phyloP scores from a whole-genome alignment of 2,797 vertebrate species.

The Heteromormyrus szaboi region DNA sequence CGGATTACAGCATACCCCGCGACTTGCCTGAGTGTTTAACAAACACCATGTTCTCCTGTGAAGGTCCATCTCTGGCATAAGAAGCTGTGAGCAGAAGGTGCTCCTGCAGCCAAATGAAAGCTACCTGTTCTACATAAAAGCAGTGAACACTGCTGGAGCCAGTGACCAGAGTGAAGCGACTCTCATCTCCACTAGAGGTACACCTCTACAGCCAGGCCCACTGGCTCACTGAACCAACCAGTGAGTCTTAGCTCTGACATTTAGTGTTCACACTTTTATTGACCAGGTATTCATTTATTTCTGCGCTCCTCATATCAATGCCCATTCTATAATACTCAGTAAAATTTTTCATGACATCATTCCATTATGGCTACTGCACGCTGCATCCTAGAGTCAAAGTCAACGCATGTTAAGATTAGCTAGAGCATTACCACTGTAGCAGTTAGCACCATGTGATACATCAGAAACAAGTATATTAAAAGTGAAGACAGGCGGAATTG shows the following conservation, averaged over 20 bases:
- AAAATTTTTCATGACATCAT: not conserved
- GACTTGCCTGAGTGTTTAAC: not conserved
- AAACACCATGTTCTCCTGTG: slow-evolving; percentile 23
- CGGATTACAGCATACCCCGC: not conserved
- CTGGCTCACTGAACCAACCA: not conserved
- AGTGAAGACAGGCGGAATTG: not conserved
- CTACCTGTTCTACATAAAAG: slow-evolving; percentile 91
- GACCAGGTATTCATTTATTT: not conserved
- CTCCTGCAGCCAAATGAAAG: slow-evolving; percentile 83
- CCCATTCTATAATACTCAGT: not conserved
- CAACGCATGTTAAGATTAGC: not conserved
- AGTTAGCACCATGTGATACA: not conserved
- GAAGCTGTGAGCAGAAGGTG: slow-evolving; percentile 71
- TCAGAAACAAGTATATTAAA: not conserved
- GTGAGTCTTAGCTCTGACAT: not conserved
- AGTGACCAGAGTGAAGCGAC: slow-evolving; percentile 93
- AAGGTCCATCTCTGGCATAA: slow-evolving; percentile 84
- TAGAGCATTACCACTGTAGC: not conserved
- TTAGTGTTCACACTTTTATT: not conserved
- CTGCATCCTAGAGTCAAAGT: not conserved
- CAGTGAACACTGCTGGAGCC: slow-evolving; percentile 75
- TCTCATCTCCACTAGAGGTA: slow-evolving; percentile 92
- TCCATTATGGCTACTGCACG: not conserved
- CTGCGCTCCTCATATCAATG: not conserved
- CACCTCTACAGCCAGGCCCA: not conserved